Percentiles rank a stretch among this genome's conserved stretches.
These are phyloP conservation scores for Agelaius tricolor DNA, from an alignment of 2,113 vertebrate genomes.

Conservation along the genomic window DNA sequence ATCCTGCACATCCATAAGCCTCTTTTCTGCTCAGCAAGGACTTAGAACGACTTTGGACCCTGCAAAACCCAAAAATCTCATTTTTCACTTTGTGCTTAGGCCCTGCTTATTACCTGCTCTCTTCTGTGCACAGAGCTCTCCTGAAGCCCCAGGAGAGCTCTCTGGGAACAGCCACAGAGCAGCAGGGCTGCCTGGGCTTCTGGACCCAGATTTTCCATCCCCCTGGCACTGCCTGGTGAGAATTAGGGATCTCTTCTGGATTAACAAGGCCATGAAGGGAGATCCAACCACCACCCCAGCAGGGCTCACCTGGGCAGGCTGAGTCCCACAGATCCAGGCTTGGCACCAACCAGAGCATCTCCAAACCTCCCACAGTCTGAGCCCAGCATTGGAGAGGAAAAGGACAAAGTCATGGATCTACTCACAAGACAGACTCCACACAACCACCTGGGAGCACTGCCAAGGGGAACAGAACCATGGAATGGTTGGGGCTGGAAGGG, in stretches of 20 bases:
- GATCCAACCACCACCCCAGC: not conserved
- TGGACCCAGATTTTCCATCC: not conserved
- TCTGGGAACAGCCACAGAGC: not conserved
- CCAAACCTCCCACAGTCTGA: not conserved
- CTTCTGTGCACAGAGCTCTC: too few species aligned
- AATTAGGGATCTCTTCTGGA: not conserved
- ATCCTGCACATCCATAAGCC: not conserved
- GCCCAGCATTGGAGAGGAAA: not conserved
- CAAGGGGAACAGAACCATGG: not conserved
- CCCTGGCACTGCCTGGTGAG: not conserved
- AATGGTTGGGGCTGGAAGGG: not conserved
- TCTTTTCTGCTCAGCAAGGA: not conserved
- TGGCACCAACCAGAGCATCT: not conserved
- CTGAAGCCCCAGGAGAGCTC: not conserved
- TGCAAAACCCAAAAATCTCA: not conserved
- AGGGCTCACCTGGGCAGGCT: not conserved
- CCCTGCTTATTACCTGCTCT: not conserved
- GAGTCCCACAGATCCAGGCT: not conserved
- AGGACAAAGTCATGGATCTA: not conserved
- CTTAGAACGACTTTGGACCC: not conserved
- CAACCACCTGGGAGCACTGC: not conserved
- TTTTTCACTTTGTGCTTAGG: not conserved
- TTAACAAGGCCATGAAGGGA: accelerated
- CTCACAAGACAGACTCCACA: not conserved
- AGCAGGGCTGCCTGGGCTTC: not conserved